Percentiles rank a stretch among this genome's conserved stretches.
phyloP scores from a whole-genome alignment of 2,888 invertebrate genomes.

The Timandra comae region DNA sequence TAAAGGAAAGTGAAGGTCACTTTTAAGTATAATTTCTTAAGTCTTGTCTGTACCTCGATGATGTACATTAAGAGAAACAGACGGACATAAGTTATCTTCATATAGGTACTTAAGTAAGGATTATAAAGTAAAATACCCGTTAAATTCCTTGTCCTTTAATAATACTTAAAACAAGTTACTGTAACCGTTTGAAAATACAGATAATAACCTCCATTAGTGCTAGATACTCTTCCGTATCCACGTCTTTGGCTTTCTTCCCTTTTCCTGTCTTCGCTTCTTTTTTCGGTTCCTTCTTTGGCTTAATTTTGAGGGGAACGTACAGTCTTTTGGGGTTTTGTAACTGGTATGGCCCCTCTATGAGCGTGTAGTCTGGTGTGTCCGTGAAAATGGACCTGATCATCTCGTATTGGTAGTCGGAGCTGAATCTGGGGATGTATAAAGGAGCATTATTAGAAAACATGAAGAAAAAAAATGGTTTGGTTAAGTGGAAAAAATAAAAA shows the following conservation, averaged over 20 bases:
- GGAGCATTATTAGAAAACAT: no score
- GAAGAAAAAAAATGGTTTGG: neutral
- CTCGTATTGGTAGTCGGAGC: constrained; percentile 62
- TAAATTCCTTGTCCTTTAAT: no score
- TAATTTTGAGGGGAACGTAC: constrained; percentile 38
- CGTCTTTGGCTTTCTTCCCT: constrained; percentile 32
- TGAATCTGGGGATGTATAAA: constrained; percentile 41
- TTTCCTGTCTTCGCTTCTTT: constrained; percentile 29
- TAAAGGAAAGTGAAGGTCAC: no score
- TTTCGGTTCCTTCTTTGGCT: constrained; percentile 38
- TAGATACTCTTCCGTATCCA: constrained; percentile 44
- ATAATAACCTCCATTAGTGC: constrained; percentile 46
- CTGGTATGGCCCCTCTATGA: constrained; percentile 50
- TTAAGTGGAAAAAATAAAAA: neutral
- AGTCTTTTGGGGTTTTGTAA: constrained; percentile 47
- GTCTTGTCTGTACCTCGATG: no score
- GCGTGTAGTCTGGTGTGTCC: constrained; percentile 44
- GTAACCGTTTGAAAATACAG: neutral
- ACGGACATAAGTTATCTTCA: no score
- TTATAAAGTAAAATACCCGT: no score
- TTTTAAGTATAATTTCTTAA: no score
- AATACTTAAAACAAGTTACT: no score
- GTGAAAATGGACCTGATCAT: constrained; percentile 60
- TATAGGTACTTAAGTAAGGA: no score
- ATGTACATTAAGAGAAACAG: no score